phyloP scores from a whole-genome alignment of 2,113 vertebrate genomes.

The Leiothrix lutea region DNA sequence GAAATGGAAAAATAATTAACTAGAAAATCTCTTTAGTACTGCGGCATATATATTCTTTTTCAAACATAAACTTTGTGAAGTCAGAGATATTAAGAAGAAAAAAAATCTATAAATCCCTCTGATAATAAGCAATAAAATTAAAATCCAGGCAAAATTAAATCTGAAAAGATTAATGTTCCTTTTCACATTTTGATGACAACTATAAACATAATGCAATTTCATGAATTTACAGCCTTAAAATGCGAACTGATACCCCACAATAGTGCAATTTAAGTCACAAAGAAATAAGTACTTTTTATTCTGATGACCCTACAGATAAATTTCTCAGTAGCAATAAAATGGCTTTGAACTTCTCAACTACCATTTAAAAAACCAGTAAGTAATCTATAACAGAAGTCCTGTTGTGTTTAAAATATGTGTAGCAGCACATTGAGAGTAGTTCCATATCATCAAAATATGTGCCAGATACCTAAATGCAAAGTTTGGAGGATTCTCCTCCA shows the following conservation, averaged over 20 bases:
- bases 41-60: slow-evolving; percentile 32
- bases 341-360: slow-evolving; percentile 25
- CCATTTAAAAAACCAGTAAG: not conserved
- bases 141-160: slow-evolving; percentile 71
- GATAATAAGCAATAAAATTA: slow-evolving; percentile 62
- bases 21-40: slow-evolving; percentile 65
- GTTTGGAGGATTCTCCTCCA: not conserved
- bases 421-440: not conserved
- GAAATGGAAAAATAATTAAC: not conserved
- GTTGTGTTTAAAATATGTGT: not conserved
- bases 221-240: slow-evolving; percentile 65
- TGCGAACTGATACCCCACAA: slow-evolving; percentile 45
- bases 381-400: not conserved
- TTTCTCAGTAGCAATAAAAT: slow-evolving; percentile 19
- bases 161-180: slow-evolving; percentile 62
- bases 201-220: slow-evolving; percentile 69
- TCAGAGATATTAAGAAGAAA: slow-evolving; percentile 30
- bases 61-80: slow-evolving; percentile 63
- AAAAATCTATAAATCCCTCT: slow-evolving; percentile 44
- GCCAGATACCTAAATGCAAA: not conserved
- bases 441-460: not conserved
- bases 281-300: slow-evolving; percentile 50
- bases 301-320: slow-evolving; percentile 20
- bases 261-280: slow-evolving; percentile 14
- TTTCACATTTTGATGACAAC: slow-evolving; percentile 66